Evolutionary conservation across 2,113 vertebrate genomes (phyloP), one percentile per base, ranked within the genome.

Genomic region (Pomatorhinus ruficollis): DNA sequence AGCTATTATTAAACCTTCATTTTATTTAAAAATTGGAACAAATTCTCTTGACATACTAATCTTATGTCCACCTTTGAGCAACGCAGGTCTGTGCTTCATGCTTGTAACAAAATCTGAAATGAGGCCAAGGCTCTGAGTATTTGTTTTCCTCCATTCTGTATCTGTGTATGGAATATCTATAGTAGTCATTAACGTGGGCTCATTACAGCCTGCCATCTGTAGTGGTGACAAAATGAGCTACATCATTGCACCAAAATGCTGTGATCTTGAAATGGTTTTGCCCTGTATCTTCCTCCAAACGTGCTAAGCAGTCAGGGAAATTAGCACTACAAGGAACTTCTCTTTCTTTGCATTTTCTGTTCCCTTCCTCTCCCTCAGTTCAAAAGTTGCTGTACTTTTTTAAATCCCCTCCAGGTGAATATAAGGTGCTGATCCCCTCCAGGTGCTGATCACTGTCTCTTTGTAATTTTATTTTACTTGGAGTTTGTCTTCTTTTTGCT

Each of bases 191-290:
- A 96, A 71, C 65, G 42, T 89, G 76, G 86, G 87, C 91, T 95
- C 85, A 86, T 97, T 89, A 87, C 95, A 97, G 96, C 81, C 95
- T 93, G 92, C 42, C 89, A 79, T 97, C 94, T 97, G 95, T 83
- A 84, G 69, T 93, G 66, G 93, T 96, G 96, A 96, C 94, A 97
- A 96, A 97, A 96, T 77, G 86, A 96, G 94, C 90, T 75, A 57
- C 91, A 47, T 49, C 81, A 95, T 90, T 94, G 76, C 91, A 90
- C 91, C 80, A 75, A 37, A 96, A 90, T 85, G 60, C 68, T 95
- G 87, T 93, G 87, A 97, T 96, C 94, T 87, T 37, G 56, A 87
- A 92, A 92, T 2, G n/a, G 30, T 59, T 96, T 93, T 89, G 56
- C 83, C 59, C 93, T 88, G 42, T 20, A 27, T 93, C 79, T 88